Base-by-base conservation (phyloP, 1,140 invertebrate genomes). In the Panagrolaimus sp. region DNA sequence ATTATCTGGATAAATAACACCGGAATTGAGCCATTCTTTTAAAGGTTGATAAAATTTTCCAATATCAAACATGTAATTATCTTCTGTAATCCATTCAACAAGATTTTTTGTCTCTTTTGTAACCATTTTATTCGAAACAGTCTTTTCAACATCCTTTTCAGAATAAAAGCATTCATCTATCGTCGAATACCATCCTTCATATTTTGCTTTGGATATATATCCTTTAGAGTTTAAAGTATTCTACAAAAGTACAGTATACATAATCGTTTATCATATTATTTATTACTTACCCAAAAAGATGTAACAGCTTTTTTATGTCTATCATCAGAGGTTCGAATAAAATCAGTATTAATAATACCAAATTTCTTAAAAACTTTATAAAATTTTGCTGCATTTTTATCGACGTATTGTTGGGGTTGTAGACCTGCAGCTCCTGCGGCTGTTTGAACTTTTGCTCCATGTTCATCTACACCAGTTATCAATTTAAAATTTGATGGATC, bases 101-200 rank as follows among this genome's bases (percentile, higher is more conserved):
- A 72, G 73, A 31, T 84, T 78, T 31, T 81, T 78, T 72, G 82
- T 85, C 31, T 78, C 80, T n/a, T 73, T 72, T 3, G 83, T 7
- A 4, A 38, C 31, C 7, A 4, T 65, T 83, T 66, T 46, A 53
- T 77, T 53, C 65, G 76, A 72, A 75, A 87, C 85, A n/a, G 87
- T 74, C 72, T 88, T 87, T 62, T 86, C 87, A 1, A 94, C 84
- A 77, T 96, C 91, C 1, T 87, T 83, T 57, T 92, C 88, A 0
- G 89, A 87, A 4, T 97, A 85, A 85, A 97, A 98, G 1, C 90
- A 87, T 85, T 98, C 96, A 84, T 98, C 95, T 5, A 89, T 88
- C 4, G 90, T 87, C 77, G 91, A 96, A 84, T 98, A 98, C 93
- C 93, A 98, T 13, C 95, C 95, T 47, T 89, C 86, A 84, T 98